Percentiles rank a stretch among this genome's conserved stretches.
phyloP scores from a whole-genome alignment of 1,140 invertebrate genomes.

The Meloidogyne hapla region DNA sequence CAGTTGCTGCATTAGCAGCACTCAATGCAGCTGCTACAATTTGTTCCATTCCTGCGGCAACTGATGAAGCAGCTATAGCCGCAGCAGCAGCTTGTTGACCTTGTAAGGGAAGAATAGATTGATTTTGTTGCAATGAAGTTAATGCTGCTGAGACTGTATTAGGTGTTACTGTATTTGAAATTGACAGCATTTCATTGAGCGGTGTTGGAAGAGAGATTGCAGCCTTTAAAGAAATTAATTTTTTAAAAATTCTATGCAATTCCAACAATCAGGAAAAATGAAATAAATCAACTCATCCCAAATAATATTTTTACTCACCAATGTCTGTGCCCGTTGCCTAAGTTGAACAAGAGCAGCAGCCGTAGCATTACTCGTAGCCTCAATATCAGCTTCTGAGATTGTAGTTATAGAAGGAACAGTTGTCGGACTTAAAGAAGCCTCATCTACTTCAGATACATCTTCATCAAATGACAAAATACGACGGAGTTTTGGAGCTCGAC shows the following conservation, averaged over 20 bases:
- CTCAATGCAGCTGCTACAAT: constrained; percentile 24
- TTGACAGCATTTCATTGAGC: background rate
- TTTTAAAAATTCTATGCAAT: background rate
- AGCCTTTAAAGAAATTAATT: background rate
- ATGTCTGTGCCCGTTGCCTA: constrained; percentile 15
- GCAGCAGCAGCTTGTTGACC: background rate
- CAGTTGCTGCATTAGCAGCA: constrained; percentile 15
- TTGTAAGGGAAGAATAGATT: background rate
- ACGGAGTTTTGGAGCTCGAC: constrained; percentile 23
- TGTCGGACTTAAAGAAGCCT: background rate
- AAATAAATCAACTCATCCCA: background rate
- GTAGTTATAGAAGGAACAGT: background rate
- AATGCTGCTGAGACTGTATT: background rate
- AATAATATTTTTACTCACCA: background rate
- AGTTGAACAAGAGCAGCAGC: constrained; percentile 21
- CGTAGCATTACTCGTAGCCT: constrained; percentile 8
- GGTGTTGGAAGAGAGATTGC: background rate
- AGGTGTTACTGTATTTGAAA: background rate
- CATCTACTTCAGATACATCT: background rate
- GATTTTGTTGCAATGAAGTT: background rate
- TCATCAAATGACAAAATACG: constrained; percentile 20
- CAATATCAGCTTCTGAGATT: background rate
- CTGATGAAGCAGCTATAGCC: background rate
- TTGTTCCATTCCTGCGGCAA: constrained; percentile 26
- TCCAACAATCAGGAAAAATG: background rate